A percentile compares a stretch with the other conserved stretches of the same genome.
phyloP scores from a whole-genome alignment of 1,140 invertebrate genomes.

The Apis cerana region DNA sequence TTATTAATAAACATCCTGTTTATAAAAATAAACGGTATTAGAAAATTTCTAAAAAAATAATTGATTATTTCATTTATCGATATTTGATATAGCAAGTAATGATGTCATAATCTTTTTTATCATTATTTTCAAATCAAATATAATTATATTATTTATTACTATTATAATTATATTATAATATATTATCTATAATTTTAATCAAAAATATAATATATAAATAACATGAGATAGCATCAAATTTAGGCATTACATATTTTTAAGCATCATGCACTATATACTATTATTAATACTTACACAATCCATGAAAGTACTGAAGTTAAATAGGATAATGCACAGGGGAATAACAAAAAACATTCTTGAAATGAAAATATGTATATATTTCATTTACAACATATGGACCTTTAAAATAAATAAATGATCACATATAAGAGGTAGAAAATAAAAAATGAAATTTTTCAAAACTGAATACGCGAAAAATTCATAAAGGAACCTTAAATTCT shows the following conservation, averaged over 20 bases:
- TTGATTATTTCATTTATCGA: not conserved
- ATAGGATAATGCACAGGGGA: constrained; percentile 32
- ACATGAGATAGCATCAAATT: not conserved
- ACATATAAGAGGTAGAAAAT: constrained; percentile 34
- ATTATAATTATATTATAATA: too few species aligned
- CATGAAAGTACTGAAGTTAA: constrained; percentile 2
- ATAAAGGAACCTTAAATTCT: not conserved
- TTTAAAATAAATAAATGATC: constrained; percentile 38
- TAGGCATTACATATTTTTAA: constrained; percentile 6
- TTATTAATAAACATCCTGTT: constrained; percentile 75
- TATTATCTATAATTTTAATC: too few species aligned
- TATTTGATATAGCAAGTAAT: not conserved
- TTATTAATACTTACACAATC: constrained; percentile 11
- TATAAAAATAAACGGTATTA: constrained; percentile 37
- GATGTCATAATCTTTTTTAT: not conserved
- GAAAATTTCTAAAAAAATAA: not conserved
- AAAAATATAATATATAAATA: not conserved
- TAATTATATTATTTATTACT: too few species aligned
- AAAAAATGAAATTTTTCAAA: constrained; percentile 6
- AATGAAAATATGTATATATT: constrained; percentile 44
- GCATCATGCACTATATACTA: constrained; percentile 35
- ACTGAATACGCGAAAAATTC: not conserved
- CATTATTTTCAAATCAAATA: not conserved
- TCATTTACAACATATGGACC: too few species aligned
- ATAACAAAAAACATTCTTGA: constrained; percentile 41